A percentile compares a stretch with the other conserved stretches of the same genome.
These are phyloP conservation scores for Nothobranchius kuhntae DNA, from an alignment of 2,113 vertebrate species.

Conservation along the genomic window DNA sequence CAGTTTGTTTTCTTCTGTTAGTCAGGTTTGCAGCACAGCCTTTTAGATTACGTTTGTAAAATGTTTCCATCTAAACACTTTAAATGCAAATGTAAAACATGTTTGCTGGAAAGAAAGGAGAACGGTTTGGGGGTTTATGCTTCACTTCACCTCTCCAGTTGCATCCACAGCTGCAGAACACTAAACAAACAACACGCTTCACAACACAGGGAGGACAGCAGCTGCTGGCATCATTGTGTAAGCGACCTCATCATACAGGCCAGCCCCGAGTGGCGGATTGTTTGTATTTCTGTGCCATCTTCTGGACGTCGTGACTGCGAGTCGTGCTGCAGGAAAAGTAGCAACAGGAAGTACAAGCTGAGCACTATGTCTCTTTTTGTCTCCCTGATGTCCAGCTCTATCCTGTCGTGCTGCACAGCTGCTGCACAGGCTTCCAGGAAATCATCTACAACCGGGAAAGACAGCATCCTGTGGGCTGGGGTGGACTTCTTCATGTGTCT, in stretches of 20 bases:
- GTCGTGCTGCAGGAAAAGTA: constrained; percentile 34
- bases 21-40: background rate
- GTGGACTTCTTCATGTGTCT: constrained; percentile 26
- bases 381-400: constrained; percentile 25
- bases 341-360: constrained; percentile 23
- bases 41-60: background rate
- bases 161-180: constrained; percentile 15
- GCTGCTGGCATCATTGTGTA: constrained; percentile 42
- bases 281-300: constrained; percentile 53
- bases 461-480: constrained; percentile 49
- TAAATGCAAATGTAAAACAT: constrained; percentile 22
- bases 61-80: background rate
- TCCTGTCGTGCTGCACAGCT: constrained; percentile 34
- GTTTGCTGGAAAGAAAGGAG: background rate
- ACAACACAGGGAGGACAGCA: constrained; percentile 26
- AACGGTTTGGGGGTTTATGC: constrained; percentile 11
- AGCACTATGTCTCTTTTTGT: constrained; percentile 15
- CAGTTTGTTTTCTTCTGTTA: background rate
- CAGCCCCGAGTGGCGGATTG: constrained; percentile 26
- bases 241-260: constrained; percentile 26
- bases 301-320: constrained; percentile 26
- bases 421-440: constrained; percentile 55
- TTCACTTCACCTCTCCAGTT: constrained; percentile 27
- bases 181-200: constrained; percentile 16
- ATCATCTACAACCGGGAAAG: constrained; percentile 31